Evolutionary conservation across 1,140 invertebrate genomes (phyloP).

Genomic region (Trinorchestia longiramus): DNA sequence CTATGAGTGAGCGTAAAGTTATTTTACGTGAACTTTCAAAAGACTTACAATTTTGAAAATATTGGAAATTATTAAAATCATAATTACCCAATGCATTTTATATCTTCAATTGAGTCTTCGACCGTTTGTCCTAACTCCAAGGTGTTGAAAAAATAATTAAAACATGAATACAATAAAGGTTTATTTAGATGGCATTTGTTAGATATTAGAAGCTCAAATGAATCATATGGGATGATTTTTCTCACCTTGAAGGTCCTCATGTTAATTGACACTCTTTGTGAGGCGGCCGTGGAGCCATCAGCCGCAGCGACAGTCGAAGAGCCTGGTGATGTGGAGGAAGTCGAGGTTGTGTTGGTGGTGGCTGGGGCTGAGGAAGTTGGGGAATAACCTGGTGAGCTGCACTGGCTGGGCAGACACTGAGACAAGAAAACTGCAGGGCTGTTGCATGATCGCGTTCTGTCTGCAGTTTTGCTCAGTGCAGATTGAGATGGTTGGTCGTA

Average conservation of each 20-base stretch:
- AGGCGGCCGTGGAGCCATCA: slow-evolving; percentile 57
- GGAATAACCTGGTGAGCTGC: slow-evolving; percentile 24
- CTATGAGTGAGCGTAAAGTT: background rate
- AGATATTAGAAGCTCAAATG: background rate
- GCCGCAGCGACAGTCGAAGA: slow-evolving; percentile 47
- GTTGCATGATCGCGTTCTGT: slow-evolving; percentile 13
- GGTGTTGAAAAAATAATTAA: background rate
- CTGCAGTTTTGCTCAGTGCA: background rate
- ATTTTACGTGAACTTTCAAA: background rate
- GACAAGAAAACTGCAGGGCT: background rate
- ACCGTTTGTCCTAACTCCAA: background rate
- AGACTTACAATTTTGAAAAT: background rate
- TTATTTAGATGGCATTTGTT: background rate
- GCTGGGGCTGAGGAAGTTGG: background rate
- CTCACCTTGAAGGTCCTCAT: slow-evolving; percentile 66
- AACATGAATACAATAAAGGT: background rate
- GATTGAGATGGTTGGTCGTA: slow-evolving; percentile 21
- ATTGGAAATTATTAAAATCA: background rate
- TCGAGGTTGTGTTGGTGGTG: slow-evolving; percentile 24
- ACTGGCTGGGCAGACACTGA: slow-evolving; percentile 19
- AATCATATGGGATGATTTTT: background rate
- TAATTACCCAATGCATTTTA: background rate
- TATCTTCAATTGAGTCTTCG: too few species aligned
- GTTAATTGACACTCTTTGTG: slow-evolving; percentile 66
- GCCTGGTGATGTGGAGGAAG: slow-evolving; percentile 50